Evolutionary conservation across 1,140 invertebrate genomes (phyloP).

Genomic region (Hylaeus anthracinus): DNA sequence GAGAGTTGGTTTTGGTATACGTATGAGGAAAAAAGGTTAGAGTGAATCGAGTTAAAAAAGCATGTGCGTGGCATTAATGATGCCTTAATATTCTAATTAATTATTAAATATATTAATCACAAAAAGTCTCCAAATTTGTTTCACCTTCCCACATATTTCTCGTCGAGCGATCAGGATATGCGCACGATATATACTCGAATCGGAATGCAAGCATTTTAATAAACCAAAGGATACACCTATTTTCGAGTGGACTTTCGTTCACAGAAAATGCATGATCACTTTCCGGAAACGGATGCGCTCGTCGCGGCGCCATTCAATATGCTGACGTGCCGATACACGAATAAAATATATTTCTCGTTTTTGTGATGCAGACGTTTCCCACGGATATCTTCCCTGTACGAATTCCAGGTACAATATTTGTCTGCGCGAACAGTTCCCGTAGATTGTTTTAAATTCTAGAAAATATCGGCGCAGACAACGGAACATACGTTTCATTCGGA

Average conservation of each 20-base stretch:
- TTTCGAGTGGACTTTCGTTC: neutral
- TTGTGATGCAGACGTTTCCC: neutral
- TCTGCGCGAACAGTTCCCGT: neutral
- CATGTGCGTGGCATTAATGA: too few species aligned
- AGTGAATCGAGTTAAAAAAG: too few species aligned
- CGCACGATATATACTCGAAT: neutral
- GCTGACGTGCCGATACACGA: slow-evolving; percentile 26
- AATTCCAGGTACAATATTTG: neutral
- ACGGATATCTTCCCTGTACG: neutral
- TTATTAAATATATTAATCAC: too few species aligned
- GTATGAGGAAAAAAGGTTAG: too few species aligned
- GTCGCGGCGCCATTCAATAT: slow-evolving; percentile 16
- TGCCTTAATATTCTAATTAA: too few species aligned
- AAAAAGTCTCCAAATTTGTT: too few species aligned
- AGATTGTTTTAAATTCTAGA: neutral
- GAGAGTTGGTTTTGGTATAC: too few species aligned
- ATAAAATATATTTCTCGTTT: slow-evolving; percentile 24
- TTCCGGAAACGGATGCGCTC: slow-evolving; percentile 35
- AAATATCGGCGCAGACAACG: neutral
- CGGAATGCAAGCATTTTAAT: slow-evolving; percentile 1
- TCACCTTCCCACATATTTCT: neutral
- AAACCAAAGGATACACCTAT: slow-evolving; percentile 7
- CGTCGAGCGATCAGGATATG: too few species aligned
- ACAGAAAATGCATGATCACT: slow-evolving; percentile 20
- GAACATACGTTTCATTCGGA: neutral